A percentile compares a stretch with the other conserved stretches of the same genome.
Evolutionary conservation across 2,888 invertebrate genomes (phyloP).

Genomic region (Xanthorhoe spadicearia): DNA sequence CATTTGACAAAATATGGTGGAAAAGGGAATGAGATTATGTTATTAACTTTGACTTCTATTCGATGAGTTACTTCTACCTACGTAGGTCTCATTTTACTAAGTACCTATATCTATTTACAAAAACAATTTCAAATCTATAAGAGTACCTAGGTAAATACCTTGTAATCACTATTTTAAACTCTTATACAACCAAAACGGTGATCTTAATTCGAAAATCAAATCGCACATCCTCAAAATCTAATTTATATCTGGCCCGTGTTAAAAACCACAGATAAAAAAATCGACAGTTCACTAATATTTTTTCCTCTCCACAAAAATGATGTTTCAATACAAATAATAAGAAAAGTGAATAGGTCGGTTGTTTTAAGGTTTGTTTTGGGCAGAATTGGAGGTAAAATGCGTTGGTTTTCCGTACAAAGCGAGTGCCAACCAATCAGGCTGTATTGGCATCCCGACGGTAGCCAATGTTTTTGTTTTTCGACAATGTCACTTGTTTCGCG

Average conservation of each 20-base stretch:
- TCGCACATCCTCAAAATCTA: constrained; percentile 22
- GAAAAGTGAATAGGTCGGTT: not conserved
- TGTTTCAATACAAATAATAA: not conserved
- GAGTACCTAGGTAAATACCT: too few species aligned
- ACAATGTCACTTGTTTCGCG: constrained; percentile 41
- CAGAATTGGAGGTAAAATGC: not conserved
- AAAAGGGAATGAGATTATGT: not conserved
- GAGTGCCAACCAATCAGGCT: constrained; percentile 52
- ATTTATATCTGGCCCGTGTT: constrained; percentile 24
- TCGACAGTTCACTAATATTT: constrained; percentile 17
- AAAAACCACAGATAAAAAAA: constrained; percentile 26
- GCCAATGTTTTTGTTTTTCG: constrained; percentile 39
- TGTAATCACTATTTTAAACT: too few species aligned
- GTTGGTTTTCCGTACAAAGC: constrained; percentile 41
- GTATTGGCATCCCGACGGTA: constrained; percentile 46
- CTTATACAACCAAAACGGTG: too few species aligned
- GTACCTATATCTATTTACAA: not conserved
- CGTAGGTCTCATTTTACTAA: not conserved
- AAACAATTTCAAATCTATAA: too few species aligned
- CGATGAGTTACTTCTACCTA: too few species aligned
- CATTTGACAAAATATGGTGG: constrained; percentile 18
- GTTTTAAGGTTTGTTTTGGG: constrained; percentile 14
- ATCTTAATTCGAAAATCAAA: constrained; percentile 16
- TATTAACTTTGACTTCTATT: not conserved
- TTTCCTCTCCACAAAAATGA: constrained; percentile 12